Conservation (phyloP, 2,797 vertebrate genomes). For the Australoheros facetus region DNA sequence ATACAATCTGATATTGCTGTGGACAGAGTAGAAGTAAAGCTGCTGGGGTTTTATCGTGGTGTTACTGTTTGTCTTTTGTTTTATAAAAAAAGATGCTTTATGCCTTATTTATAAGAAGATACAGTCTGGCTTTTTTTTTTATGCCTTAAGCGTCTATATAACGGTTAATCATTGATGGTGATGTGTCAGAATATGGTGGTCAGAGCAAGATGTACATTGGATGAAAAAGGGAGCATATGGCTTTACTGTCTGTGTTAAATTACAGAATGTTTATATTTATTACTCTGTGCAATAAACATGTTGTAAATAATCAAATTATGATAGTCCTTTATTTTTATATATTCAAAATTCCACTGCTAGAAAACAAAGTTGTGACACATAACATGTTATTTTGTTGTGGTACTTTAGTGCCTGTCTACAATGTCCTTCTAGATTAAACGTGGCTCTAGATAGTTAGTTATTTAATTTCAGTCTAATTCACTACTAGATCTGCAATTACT, state of each 20-base stretch:
- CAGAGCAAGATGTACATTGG: not conserved
- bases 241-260: not conserved
- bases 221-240: not conserved
- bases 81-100: not conserved
- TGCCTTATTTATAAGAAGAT: slow-evolving; percentile 10
- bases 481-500: not conserved
- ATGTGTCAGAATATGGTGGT: not conserved
- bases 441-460: not conserved
- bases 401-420: not conserved
- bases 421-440: not conserved
- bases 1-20: not conserved
- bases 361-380: not conserved
- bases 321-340: not conserved
- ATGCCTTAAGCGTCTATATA: not conserved
- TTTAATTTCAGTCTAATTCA: not conserved
- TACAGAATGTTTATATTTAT: not conserved
- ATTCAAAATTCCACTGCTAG: not conserved
- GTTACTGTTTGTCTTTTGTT: not conserved
- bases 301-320: not conserved
- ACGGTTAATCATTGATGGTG: not conserved
- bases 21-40: not conserved
- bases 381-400: not conserved
- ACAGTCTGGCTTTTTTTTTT: not conserved
- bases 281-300: not conserved
- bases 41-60: not conserved